Base-by-base conservation (phyloP, 1,140 invertebrate species). In the Zaprionus lachaisei region DNA sequence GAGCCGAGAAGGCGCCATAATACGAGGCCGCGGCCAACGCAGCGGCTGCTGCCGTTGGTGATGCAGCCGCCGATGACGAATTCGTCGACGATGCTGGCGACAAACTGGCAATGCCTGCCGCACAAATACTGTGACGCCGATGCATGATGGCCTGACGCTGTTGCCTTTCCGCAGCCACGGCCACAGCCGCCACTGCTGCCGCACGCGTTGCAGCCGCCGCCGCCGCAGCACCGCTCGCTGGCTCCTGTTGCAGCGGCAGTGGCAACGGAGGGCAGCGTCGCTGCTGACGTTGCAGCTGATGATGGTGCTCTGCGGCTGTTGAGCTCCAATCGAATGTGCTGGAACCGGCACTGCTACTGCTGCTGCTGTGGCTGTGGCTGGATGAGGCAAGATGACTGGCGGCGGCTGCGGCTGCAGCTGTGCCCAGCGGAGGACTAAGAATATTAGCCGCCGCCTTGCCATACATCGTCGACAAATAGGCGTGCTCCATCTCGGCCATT, bases 391-490 rank as follows among this genome's bases (percentile, higher is more conserved):
- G 26, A n/a, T 56, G 24, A 22, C 14, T 15, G 20, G 24, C 51
- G 2, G 70, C 22, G 44, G 70, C 22, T 37, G 34, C 62, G 9
- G 20, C 47, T 22, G 56, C 38, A 63, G 9, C 22, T 24, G 69
- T 63, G 31, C 77, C 80, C 7, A 92, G 41, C 4, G 92, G 83
- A 11, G 91, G 91, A 77, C 87, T 92, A 17, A 92, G 57, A 85
- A 92, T 91, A 41, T 82, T 91, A 14, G 92, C 89, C 14, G 91
- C 91, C 22, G 91, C 91, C 57, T 91, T 92, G 54, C 84, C 73
- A 24, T 89, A 92, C 49, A 91, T 38, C 17, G 79, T 92, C 0
- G 82, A 85, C 34, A 91, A 47, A 68, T 92, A 92, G 5, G 86
- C 91, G 26, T 91, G 87, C 74, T 92, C 91, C 0, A 77, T 91